These are phyloP conservation scores for Gambelia wislizenii DNA, from an alignment of 2,797 vertebrate species.

Conservation along the genomic window DNA sequence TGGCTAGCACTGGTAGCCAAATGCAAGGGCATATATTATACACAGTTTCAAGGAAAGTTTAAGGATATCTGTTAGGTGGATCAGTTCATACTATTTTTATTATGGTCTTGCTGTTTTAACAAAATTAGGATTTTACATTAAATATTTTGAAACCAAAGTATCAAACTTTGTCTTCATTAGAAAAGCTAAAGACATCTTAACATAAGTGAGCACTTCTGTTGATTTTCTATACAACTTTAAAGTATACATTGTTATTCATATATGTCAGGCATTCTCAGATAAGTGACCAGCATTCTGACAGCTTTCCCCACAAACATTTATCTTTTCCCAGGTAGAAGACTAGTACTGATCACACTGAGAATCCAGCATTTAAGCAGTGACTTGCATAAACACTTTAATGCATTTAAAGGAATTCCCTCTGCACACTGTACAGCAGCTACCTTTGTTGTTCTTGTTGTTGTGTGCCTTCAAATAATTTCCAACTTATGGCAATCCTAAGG, in stretches of 20 bases:
- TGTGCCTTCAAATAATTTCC: too few relatives aligned
- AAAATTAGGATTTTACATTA: background rate
- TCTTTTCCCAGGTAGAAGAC: background rate
- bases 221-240: background rate
- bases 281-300: too few relatives aligned
- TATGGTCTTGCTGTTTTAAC: background rate
- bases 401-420: background rate
- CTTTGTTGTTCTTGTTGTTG: background rate
- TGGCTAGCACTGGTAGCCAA: conserved; percentile 21
- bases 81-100: background rate
- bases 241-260: background rate
- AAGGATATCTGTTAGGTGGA: conserved; percentile 9
- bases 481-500: too few relatives aligned
- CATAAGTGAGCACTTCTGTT: background rate
- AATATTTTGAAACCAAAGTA: background rate
- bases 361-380: background rate
- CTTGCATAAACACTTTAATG: background rate
- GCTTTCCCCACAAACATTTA: background rate
- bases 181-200: background rate
- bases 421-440: background rate
- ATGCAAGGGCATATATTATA: conserved; percentile 22
- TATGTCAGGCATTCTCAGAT: background rate
- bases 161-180: background rate
- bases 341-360: background rate
- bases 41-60: conserved; percentile 16